Conservation (phyloP, 1,140 invertebrate genomes). For the Battus philenor region DNA sequence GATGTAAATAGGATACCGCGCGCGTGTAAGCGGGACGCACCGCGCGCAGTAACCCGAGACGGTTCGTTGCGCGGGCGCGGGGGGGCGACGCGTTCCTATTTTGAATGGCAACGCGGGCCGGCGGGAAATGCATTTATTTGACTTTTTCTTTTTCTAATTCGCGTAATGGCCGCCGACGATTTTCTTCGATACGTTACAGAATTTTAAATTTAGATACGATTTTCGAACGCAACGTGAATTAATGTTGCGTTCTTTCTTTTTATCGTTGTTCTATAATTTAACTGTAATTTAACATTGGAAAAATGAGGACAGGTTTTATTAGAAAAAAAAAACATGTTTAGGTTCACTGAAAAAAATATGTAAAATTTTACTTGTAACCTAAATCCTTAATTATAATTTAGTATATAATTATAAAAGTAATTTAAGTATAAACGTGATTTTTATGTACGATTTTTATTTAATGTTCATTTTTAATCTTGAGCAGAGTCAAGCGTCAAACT, state of each 20-base stretch:
- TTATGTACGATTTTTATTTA: no score
- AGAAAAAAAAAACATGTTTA: no score
- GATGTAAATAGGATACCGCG: slow-evolving; percentile 29
- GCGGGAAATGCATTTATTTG: slow-evolving; percentile 68
- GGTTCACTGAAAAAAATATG: no score
- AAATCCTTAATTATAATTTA: no score
- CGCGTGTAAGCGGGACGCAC: slow-evolving; percentile 27
- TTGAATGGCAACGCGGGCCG: slow-evolving; percentile 68
- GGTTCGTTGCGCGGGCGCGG: slow-evolving; percentile 68
- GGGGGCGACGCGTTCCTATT: slow-evolving; percentile 74
- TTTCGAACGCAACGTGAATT: slow-evolving; percentile 19
- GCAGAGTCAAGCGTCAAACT: no score
- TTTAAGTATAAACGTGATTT: no score
- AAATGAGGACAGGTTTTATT: no score
- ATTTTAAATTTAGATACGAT: slow-evolving; percentile 34
- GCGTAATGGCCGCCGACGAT: slow-evolving; percentile 54
- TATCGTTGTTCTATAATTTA: no score
- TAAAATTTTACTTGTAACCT: no score
- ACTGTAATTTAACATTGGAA: no score
- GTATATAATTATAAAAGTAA: no score
- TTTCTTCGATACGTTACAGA: slow-evolving; percentile 62
- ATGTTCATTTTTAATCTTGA: no score
- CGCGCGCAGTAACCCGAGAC: slow-evolving; percentile 70
- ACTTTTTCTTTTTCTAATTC: slow-evolving; percentile 58
- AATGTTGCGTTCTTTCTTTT: neutral